Conservation (phyloP, 2,113 vertebrate genomes). For the Circaetus gallicus region DNA sequence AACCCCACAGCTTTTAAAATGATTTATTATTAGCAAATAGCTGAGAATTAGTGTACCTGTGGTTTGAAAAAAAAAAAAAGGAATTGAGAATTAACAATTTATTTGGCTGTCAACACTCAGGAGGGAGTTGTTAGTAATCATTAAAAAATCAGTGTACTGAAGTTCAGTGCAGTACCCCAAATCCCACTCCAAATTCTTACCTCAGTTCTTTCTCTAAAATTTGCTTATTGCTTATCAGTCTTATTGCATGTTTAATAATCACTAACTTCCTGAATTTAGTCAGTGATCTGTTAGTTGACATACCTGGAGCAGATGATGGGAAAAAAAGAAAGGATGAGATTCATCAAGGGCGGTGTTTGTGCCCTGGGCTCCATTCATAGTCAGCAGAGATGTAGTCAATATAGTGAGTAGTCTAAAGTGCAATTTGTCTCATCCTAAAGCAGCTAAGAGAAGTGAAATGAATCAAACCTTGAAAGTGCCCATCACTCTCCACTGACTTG, state of each 20-base stretch:
- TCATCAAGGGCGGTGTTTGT: neutral
- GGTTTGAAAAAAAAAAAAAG: neutral
- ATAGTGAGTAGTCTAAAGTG: neutral
- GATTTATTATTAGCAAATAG: neutral
- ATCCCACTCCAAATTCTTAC: neutral
- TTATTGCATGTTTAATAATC: neutral
- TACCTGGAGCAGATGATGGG: neutral
- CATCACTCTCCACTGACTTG: neutral
- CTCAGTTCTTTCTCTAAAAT: neutral
- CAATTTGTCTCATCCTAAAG: neutral
- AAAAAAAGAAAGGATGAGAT: neutral
- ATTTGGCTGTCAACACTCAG: neutral
- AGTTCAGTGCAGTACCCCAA: neutral
- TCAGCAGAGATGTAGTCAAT: neutral
- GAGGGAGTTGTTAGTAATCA: neutral
- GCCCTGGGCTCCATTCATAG: neutral
- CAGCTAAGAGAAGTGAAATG: conserved; percentile 2
- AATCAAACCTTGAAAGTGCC: conserved; percentile 9
- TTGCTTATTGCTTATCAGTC: neutral
- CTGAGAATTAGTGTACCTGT: neutral
- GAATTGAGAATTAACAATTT: neutral
- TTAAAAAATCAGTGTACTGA: neutral
- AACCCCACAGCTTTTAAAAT: neutral
- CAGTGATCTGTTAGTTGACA: neutral
- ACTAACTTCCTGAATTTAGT: neutral